A percentile compares a stretch with the other conserved stretches of the same genome.
Conservation (phyloP, 2,888 invertebrate genomes). For the Osmoderma eremita region DNA sequence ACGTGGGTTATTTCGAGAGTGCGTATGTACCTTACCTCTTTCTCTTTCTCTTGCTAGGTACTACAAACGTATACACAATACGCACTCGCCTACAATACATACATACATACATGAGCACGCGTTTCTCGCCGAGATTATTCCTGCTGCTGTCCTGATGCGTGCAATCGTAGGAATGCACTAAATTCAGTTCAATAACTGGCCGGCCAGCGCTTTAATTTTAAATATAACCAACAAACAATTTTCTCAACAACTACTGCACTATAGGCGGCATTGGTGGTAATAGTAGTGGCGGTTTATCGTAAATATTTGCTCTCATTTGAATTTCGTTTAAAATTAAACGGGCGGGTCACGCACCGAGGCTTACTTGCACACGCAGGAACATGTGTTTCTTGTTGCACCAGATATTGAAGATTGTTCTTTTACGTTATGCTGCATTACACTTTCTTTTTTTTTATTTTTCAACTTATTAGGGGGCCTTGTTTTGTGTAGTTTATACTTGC, state of each 20-base stretch:
- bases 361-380: conserved; percentile 23
- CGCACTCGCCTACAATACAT: conserved; percentile 31
- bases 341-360: conserved; percentile 16
- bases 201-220: conserved; percentile 37
- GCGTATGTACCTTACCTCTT: conserved; percentile 43
- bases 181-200: conserved; percentile 50
- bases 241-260: conserved; percentile 33
- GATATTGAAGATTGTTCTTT: conserved; percentile 5
- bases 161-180: conserved; percentile 51
- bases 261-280: conserved; percentile 17
- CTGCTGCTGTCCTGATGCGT: conserved; percentile 32
- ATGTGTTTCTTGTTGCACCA: conserved; percentile 26
- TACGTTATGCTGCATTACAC: neutral
- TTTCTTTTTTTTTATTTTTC: neutral
- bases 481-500: too few relatives aligned
- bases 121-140: conserved; percentile 27
- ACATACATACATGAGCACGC: conserved; percentile 39
- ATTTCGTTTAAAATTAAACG: conserved; percentile 41
- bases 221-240: conserved; percentile 45
- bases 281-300: conserved; percentile 34
- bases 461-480: too few relatives aligned
- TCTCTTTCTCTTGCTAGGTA: neutral
- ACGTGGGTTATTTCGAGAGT: conserved; percentile 53
- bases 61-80: conserved; percentile 14
- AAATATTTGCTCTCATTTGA: conserved; percentile 41